These are phyloP conservation scores for Hemitrygon akajei DNA, from an alignment of 2,797 vertebrate species.

Conservation along the genomic window DNA sequence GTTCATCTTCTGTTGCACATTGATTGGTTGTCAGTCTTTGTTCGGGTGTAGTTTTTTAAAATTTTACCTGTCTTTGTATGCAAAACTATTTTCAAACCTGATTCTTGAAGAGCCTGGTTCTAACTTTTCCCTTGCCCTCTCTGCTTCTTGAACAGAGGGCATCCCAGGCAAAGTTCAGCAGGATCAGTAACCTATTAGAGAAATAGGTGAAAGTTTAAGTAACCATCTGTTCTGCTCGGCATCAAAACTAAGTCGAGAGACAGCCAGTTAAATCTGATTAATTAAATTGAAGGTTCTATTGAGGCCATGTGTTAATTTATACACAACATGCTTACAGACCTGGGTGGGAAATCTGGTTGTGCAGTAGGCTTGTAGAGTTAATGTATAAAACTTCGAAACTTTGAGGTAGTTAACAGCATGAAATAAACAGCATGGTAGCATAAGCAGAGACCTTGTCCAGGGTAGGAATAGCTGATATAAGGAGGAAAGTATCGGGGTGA, in stretches of 20 bases:
- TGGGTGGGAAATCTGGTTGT: neutral
- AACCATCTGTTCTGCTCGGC: neutral
- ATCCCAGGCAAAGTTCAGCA: neutral
- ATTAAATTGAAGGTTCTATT: neutral
- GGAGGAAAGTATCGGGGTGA: no score
- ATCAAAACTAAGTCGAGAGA: neutral
- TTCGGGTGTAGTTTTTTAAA: no score
- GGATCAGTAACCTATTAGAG: neutral
- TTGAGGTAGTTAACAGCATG: neutral
- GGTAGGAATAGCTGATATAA: no score
- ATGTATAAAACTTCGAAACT: neutral
- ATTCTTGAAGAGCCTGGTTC: no score
- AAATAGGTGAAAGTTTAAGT: slow-evolving; percentile 12
- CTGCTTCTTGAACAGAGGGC: neutral
- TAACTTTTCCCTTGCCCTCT: neutral
- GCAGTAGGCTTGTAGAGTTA: neutral
- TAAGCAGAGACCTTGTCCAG: no score
- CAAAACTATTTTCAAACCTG: no score
- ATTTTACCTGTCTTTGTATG: no score
- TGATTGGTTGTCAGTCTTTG: no score
- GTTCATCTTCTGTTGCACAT: no score
- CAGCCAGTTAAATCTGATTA: slow-evolving; percentile 30
- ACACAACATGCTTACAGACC: neutral
- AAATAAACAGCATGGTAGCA: neutral
- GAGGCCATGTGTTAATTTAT: neutral